Evolutionary conservation across 2,797 vertebrate species (phyloP), one percentile per base, ranked within the genome.

Genomic region (Argyrosomus regius): DNA sequence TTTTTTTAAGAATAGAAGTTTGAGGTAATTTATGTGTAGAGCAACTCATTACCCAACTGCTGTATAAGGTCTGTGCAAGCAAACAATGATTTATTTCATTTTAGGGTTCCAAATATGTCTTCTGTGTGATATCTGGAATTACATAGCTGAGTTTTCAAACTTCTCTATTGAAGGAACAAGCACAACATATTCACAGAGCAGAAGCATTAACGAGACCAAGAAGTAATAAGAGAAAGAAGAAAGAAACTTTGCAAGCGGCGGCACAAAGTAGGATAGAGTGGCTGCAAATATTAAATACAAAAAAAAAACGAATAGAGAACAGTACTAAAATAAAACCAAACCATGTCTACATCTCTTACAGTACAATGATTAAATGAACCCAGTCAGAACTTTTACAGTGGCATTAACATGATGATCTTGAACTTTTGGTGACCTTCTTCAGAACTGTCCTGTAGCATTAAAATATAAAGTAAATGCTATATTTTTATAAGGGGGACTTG

Each of bases 391-490:
- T 39, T 59, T 39, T 39, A 53, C n/a, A 53, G 11, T 54, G 78
- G 17, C 26, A 53, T 80, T 71, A 65, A 75, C 6, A 16, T 59
- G 48, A 39, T 20, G 50, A 72, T 63, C 22, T 69, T 48, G 22
- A 77, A 43, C 49, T 41, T 71, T 43, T 39, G 35, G 35, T 39
- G 35, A 39, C 35, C 28, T 57, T 35, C 28, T 57, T 35, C 58
- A 75, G 16, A 46, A 11, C 52, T 35, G 46, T 52, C 35, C 35
- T 35, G 31, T 11, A 31, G 20, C 9, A 67, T 62, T 67, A 43
- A 67, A 76, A 28, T 3, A 5, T 31, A 1, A 12, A 45, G 10
- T 17, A 54, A 58, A 48, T 79, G 20, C 8, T 58, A 10, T 43
- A 3, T 9, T 64, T 58, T 35, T 5, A 43, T 9, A 16, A 20